These are phyloP conservation scores for Lerista edwardsae DNA, from an alignment of 2,797 vertebrate species.

Conservation along the genomic window DNA sequence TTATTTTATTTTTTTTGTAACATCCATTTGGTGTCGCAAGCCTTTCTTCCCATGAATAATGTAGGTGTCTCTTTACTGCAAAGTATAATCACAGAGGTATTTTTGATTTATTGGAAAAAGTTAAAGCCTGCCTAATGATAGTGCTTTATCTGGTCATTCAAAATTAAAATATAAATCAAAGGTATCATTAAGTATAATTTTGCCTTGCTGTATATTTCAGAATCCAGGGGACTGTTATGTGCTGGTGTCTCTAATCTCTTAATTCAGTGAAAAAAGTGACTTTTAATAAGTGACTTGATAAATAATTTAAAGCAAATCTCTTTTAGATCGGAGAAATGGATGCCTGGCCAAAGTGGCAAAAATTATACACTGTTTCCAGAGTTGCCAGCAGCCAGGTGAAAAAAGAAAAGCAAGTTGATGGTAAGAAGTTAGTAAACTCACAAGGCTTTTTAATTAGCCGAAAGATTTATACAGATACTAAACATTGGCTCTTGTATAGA, in stretches of 20 bases:
- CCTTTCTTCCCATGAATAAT: conserved; percentile 57
- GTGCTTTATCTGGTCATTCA: conserved; percentile 60
- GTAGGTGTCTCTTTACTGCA: conserved; percentile 42
- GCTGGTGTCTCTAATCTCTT: conserved; percentile 61
- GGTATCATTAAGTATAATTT: conserved; percentile 66
- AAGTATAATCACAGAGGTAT: conserved; percentile 53
- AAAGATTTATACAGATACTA: conserved; percentile 63
- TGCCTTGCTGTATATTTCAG: conserved; percentile 58
- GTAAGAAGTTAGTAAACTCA: not conserved
- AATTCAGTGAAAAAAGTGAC: conserved; percentile 66
- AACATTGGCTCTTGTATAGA: conserved; percentile 56
- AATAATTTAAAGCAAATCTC: conserved; percentile 59
- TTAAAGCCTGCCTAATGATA: conserved; percentile 64
- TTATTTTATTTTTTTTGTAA: not conserved
- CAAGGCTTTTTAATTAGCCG: conserved; percentile 63
- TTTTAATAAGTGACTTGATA: conserved; percentile 60
- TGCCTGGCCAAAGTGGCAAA: conserved; percentile 54
- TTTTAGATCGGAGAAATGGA: conserved; percentile 63
- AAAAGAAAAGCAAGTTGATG: not conserved
- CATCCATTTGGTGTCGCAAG: conserved; percentile 20
- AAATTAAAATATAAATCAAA: conserved; percentile 69
- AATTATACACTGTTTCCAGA: conserved; percentile 60
- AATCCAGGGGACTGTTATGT: conserved; percentile 57
- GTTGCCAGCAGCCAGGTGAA: conserved; percentile 49
- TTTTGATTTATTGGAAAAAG: conserved; percentile 61